Evolutionary conservation across 2,797 vertebrate species (phyloP).

Genomic region (Anomalospiza imberbis): DNA sequence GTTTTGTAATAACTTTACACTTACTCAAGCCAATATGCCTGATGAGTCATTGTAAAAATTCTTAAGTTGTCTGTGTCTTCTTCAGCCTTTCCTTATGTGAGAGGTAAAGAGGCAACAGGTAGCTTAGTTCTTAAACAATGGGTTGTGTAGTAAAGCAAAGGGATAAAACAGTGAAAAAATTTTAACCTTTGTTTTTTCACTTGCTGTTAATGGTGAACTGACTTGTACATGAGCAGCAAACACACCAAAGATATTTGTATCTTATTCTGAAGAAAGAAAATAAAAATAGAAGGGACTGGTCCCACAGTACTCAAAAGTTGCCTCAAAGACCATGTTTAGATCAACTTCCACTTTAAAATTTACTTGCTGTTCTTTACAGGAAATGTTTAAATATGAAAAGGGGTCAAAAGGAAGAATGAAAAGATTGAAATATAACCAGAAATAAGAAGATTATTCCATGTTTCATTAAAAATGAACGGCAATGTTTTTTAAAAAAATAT

Average conservation of each 20-base stretch:
- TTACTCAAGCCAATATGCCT: neutral
- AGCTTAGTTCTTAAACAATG: neutral
- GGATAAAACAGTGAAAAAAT: neutral
- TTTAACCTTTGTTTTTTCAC: neutral
- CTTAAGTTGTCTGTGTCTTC: neutral
- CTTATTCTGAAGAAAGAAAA: neutral
- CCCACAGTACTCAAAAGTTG: neutral
- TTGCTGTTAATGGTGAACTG: neutral
- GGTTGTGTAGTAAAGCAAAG: neutral
- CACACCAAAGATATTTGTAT: neutral
- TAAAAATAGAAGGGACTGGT: neutral
- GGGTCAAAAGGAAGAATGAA: neutral
- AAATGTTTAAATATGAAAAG: neutral
- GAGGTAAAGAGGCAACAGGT: neutral
- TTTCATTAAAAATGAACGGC: neutral
- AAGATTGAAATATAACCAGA: neutral
- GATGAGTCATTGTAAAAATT: neutral
- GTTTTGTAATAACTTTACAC: neutral
- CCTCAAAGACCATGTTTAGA: neutral
- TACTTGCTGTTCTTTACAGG: neutral
- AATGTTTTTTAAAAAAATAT: fast-evolving
- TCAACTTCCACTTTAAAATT: neutral
- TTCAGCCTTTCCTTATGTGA: neutral
- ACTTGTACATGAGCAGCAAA: neutral
- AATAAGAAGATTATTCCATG: neutral